phyloP scores from a whole-genome alignment of 2,113 vertebrate species.

The Myxocyprinus asiaticus region DNA sequence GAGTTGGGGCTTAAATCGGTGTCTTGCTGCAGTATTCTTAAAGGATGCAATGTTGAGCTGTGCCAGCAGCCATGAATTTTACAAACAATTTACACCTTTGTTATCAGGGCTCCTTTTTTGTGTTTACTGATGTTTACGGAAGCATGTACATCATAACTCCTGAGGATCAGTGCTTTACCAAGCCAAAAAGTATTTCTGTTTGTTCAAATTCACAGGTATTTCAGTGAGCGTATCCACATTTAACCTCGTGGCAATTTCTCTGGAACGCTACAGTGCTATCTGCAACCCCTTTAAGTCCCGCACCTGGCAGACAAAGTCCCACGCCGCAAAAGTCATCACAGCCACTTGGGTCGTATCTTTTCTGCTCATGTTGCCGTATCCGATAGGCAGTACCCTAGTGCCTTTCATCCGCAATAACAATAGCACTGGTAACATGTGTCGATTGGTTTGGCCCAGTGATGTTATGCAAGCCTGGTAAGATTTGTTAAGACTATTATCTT shows the following conservation, averaged over 20 bases:
- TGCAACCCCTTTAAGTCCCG: constrained; percentile 93
- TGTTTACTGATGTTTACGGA: constrained; percentile 17
- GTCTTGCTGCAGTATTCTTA: constrained; percentile 2
- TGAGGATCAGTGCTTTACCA: background rate
- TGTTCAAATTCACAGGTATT: constrained; percentile 74
- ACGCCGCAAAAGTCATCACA: constrained; percentile 90
- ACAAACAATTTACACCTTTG: constrained; percentile 15
- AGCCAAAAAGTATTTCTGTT: constrained; percentile 7
- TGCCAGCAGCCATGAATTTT: constrained; percentile 13
- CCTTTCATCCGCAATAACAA: constrained; percentile 88
- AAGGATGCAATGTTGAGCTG: constrained; percentile 28
- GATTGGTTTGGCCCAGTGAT: constrained; percentile 86
- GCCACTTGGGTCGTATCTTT: constrained; percentile 90
- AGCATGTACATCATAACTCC: background rate
- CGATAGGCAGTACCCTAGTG: constrained; percentile 88
- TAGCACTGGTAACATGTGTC: constrained; percentile 92
- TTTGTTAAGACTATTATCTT: background rate
- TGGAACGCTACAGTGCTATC: constrained; percentile 96
- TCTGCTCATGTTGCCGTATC: constrained; percentile 93
- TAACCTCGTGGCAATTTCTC: constrained; percentile 93
- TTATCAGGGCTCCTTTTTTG: constrained; percentile 8
- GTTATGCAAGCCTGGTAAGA: constrained; percentile 91
- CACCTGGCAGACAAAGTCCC: constrained; percentile 96
- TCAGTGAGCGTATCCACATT: constrained; percentile 96
- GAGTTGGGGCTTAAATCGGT: constrained; percentile 44